Base-by-base conservation (phyloP, 2,113 vertebrate species). In the Pedetes capensis region DNA sequence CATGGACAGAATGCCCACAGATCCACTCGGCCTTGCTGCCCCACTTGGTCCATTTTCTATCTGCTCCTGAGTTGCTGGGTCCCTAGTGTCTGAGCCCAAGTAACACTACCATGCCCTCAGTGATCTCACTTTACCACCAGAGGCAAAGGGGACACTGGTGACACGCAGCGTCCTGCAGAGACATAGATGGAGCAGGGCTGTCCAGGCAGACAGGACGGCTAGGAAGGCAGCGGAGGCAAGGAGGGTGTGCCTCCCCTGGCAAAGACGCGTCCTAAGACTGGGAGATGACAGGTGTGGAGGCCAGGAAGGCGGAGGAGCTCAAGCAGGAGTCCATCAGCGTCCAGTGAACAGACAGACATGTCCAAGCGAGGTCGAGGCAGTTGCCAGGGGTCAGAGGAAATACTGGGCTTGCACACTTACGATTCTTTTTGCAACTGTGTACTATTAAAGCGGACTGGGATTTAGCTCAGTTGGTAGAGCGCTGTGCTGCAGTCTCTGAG, bases 1-100 rank as follows among this genome's bases (percentile, higher is more conserved):
- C n/a, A n/a, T n/a, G n/a, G n/a, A n/a, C n/a, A n/a, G n/a, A n/a
- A n/a, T n/a, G n/a, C n/a, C n/a, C n/a, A n/a, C n/a, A n/a, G 8
- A 11, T n/a, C 34, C 18, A 4, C 23, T 0, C 1, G 25, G 53
- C 2, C 47, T 12, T 32, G 14, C 44, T 14, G n/a, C 16, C 2
- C 47, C 9, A 29, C 47, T 17, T 27, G 29, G 9, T 57, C 29
- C 23, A 6, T 2, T 42, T 23, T 6, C 39, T 66, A 18, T 12
- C 10, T 16, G 57, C 17, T 14, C 13, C n/a, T 11, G 11, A 71
- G 59, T 29, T 61, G 8, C 47, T 37, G 34, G 39, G 13, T 49
- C 23, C 39, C 51, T 25, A 39, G 51, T 8, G 10, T 32, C 59
- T 20, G 16, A 57, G 75, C 10, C n/a, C 51, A 79, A 39, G 4